Evolutionary conservation across 1,140 invertebrate species (phyloP), one percentile per base, ranked within the genome.

Genomic region (Archivesica marissinica): DNA sequence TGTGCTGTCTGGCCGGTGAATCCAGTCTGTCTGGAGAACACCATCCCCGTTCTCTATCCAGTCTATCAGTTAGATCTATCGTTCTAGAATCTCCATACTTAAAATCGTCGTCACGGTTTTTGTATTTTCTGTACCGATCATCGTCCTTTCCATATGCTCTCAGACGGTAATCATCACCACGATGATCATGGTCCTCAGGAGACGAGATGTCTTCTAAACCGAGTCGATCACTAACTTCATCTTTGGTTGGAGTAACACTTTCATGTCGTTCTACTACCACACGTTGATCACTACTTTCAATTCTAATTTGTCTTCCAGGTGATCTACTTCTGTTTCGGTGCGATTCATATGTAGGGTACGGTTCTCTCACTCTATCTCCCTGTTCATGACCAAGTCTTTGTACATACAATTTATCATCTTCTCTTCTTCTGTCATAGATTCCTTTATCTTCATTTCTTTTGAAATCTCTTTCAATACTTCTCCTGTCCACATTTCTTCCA

Each of bases 121-220:
- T 30, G 9, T 44, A 25, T 30, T 47, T 50, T 20, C 41, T 47
- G 28, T 47, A 41, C 3, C n/a, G 4, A 76, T 76, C 50, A 47
- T 23, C n/a, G 25, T 54, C 20, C 44, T 41, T 54, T 23, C 74
- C 74, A 38, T 76, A 76, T 0, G 74, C 74, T 59, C 74, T 44
- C 0, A 41, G 30, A n/a, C 59, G 38, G 38, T 79, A 79, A 64
- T 79, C 77, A n/a, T 50, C 52, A 35, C 39, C n/a, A 23, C 30
- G 38, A 3, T 59, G 44, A 50, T 44, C 38, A 41, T 68, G 50
- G 9, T 72, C 64, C 23, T 81, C 79, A 2, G 79, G 79, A 4
- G 79, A 81, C 2, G 79, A 81, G 17, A 81, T 81, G 35, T 81
- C 79, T 59, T 81, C 79, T 11, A 81, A 47, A 0, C 79, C 79